Evolutionary conservation across 1,140 invertebrate species (phyloP), one percentile per base, ranked within the genome.

Genomic region (Zaprionus capensis): DNA sequence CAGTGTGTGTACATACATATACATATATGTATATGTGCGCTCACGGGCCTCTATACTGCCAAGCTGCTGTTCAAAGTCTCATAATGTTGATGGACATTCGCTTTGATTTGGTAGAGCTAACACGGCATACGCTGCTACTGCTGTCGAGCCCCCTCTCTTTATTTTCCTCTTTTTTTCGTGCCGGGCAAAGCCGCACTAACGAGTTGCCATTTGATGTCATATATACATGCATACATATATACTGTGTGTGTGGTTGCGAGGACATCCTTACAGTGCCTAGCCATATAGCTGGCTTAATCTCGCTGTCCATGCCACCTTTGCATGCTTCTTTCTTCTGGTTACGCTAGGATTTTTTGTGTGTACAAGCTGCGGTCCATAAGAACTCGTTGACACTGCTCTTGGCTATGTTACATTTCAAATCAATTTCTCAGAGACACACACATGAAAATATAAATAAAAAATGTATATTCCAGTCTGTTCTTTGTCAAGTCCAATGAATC

Each of bases 71-170:
- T 79, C 64, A 81, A 75, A 80, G 71, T 76, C 85, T 69, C 85
- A 82, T 90, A 90, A 90, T 80, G 86, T 77, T 90, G 85, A 90
- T 80, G 86, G 85, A 91, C 85, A 90, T 73, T 85, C 82, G 73
- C 86, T 90, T 90, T 90, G 85, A 90, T 90, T 90, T 85, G 78
- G 69, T 71, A 26, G 44, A 17, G 26, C 58, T 28, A 51, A 31
- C 38, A 26, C 49, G 34, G 55, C 31, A 46, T 14, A 34, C 9
- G 31, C 31, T 34, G 31, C 31, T 34, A 61, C 53, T 81, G 72
- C 57, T 46, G 62, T 66, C 63, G 46, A 22, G 5, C 44, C 20
- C 57, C 17, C 11, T 51, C 14, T 57, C 12, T 26, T 2, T 24
- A 56, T 46, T 34, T 63, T 53, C 53, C 77, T 70, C 34, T 83